phyloP scores from a whole-genome alignment of 92 coral and sea anemone genomes.

The Hydrozoanthus gracilis region DNA sequence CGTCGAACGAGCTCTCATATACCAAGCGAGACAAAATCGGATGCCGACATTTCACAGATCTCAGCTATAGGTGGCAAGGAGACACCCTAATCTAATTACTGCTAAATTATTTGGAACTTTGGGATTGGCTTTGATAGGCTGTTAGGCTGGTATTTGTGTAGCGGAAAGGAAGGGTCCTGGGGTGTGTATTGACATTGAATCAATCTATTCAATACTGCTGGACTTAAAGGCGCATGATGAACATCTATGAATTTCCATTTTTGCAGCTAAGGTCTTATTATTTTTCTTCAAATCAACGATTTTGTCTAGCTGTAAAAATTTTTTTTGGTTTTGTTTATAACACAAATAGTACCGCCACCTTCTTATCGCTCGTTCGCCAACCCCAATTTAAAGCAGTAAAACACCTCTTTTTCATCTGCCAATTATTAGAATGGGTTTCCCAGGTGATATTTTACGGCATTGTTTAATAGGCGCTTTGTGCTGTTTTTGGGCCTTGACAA shows the following conservation, averaged over 20 bases:
- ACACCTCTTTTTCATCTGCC: neutral
- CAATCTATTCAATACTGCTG: neutral
- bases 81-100: constrained; percentile 38
- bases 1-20: constrained; percentile 28
- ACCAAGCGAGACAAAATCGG: constrained; percentile 2
- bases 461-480: neutral
- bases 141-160: constrained; percentile 10
- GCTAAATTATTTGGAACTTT: constrained; percentile 21
- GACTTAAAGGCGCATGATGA: neutral
- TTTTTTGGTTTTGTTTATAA: neutral
- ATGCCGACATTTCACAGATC: constrained; percentile 51
- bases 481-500: neutral
- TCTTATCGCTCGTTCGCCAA: constrained; percentile 22
- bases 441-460: neutral
- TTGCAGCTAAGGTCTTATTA: neutral
- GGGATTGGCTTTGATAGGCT: constrained; percentile 24
- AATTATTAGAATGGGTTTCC: constrained; percentile 8
- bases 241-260: neutral
- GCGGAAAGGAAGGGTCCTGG: constrained; percentile 19
- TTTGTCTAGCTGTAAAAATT: neutral
- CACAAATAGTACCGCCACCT: neutral
- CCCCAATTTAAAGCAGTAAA: neutral
- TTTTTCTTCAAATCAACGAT: neutral
- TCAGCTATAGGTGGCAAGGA: constrained; percentile 49
- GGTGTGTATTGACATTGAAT: neutral